A percentile compares a stretch with the other conserved stretches of the same genome.
Evolutionary conservation across 2,113 vertebrate species (phyloP).

Genomic region (Sorex fumeus): DNA sequence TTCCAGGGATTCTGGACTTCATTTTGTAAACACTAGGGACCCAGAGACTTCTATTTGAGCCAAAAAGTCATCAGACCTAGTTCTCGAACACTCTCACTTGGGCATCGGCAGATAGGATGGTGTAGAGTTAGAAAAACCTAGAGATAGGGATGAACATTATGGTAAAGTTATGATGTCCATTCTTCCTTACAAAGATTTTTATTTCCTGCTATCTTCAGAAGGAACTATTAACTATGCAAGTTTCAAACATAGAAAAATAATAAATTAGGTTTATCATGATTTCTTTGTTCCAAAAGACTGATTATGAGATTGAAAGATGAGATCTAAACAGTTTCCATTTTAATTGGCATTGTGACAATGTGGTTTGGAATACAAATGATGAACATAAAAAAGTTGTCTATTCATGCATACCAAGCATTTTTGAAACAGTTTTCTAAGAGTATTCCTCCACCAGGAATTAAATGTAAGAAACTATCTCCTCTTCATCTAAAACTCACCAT

Average conservation of each 20-base stretch:
- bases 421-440: constrained; percentile 16
- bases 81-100: background rate
- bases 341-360: constrained; percentile 16
- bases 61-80: background rate
- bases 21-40: background rate
- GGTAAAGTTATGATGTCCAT: background rate
- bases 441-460: background rate
- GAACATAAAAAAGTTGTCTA: constrained; percentile 32
- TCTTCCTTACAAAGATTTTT: background rate
- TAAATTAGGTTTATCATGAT: constrained; percentile 36
- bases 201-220: background rate
- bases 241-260: constrained; percentile 3
- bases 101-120: background rate
- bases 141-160: background rate
- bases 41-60: background rate
- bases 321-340: constrained; percentile 35
- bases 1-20: background rate
- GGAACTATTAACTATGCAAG: background rate
- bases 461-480: constrained; percentile 30
- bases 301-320: background rate
- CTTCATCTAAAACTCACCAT: background rate
- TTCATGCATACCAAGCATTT: background rate
- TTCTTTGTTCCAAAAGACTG: constrained; percentile 30
- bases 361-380: background rate
- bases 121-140: background rate